Evolutionary conservation across 1,140 invertebrate genomes (phyloP).

Genomic region (Monochamus saltuarius): DNA sequence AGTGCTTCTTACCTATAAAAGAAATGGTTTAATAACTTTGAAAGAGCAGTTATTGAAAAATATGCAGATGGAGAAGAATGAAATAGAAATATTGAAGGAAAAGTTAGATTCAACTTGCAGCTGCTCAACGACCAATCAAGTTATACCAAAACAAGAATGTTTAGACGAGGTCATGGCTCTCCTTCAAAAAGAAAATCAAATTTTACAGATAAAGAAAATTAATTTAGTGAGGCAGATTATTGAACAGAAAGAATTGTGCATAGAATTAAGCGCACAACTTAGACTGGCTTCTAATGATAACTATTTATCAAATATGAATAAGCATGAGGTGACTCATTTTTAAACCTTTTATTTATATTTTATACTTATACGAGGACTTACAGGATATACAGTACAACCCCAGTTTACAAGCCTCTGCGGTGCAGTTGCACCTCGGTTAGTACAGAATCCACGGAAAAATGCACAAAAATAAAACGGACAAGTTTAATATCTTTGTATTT

Average conservation of each 20-base stretch:
- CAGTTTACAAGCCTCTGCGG: no score
- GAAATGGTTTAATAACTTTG: slow-evolving; percentile 37
- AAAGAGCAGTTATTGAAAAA: slow-evolving; percentile 35
- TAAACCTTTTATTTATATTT: no score
- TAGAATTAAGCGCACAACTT: slow-evolving; percentile 43
- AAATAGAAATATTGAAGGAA: slow-evolving; percentile 38
- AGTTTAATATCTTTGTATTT: no score
- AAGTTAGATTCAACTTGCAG: slow-evolving; percentile 17
- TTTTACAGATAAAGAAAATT: slow-evolving; percentile 51
- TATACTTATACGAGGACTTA: no score
- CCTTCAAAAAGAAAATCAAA: slow-evolving; percentile 47
- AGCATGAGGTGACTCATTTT: no score
- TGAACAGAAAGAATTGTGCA: slow-evolving; percentile 48
- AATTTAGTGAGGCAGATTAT: slow-evolving; percentile 50
- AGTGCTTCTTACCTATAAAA: slow-evolving; percentile 43
- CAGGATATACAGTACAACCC: no score
- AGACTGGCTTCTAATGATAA: slow-evolving; percentile 12
- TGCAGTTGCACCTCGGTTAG: no score
- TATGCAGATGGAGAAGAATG: slow-evolving; percentile 41
- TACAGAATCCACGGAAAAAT: no score
- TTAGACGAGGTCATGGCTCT: slow-evolving; percentile 46
- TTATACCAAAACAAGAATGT: slow-evolving; percentile 29
- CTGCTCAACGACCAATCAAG: slow-evolving; percentile 12
- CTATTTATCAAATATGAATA: neutral
- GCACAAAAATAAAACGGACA: no score